phyloP scores from a whole-genome alignment of 2,113 vertebrate genomes.

The Aegithalos caudatus region DNA sequence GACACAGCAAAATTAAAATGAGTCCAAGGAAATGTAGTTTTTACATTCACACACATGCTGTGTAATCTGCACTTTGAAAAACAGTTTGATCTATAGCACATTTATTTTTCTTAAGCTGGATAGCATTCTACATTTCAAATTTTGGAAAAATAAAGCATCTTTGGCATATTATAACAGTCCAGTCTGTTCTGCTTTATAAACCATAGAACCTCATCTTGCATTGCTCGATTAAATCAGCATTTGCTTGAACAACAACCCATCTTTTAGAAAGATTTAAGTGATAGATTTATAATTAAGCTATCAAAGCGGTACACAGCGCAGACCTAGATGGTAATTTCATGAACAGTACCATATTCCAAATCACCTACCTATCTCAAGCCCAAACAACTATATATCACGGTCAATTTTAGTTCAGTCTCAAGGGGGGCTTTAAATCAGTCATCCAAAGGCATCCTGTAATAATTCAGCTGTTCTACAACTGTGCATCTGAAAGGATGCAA shows the following conservation, averaged over 20 bases:
- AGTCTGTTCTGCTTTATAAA: background rate
- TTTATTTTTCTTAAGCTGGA: background rate
- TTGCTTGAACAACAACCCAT: background rate
- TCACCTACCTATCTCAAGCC: background rate
- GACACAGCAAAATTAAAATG: background rate
- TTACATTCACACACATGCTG: background rate
- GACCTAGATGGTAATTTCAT: background rate
- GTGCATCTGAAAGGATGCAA: background rate
- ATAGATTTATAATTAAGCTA: constrained; percentile 13
- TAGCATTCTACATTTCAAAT: background rate
- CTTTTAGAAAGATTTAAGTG: background rate
- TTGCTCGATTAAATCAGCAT: background rate
- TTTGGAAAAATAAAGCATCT: background rate
- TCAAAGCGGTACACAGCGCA: background rate
- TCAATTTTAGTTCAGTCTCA: background rate
- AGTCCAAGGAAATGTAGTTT: background rate
- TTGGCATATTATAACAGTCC: background rate
- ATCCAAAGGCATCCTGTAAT: background rate
- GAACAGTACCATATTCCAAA: background rate
- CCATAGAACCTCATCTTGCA: background rate
- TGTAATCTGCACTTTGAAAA: background rate
- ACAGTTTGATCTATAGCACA: background rate
- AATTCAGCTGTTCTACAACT: background rate
- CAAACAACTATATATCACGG: background rate
- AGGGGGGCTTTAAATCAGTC: background rate